Evolutionary conservation across 2,797 vertebrate species (phyloP), one percentile per base, ranked within the genome.

Genomic region (Telmatherina bonti): DNA sequence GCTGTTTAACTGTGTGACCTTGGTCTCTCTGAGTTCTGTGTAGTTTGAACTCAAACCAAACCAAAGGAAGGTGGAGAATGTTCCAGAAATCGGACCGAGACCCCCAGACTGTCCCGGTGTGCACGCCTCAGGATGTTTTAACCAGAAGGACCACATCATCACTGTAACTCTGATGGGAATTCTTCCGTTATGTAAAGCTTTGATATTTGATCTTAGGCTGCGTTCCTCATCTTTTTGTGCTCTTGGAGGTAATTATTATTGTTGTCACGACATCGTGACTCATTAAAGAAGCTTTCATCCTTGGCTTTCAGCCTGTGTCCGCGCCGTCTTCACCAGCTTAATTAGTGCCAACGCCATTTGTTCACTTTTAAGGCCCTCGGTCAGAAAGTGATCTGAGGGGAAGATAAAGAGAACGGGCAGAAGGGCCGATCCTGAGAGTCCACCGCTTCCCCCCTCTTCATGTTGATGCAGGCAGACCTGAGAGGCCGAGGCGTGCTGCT

Each of bases 261-360:
- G 78, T 85, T 82, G 88, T 89, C 89, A 86, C 82, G 76, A 62
- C 66, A 76, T 82, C 86, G 79, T 90, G 84, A 76, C 85, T 90
- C 76, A 78, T 83, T 89, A 85, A 87, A 76, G 59, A 82, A 75
- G 73, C 88, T 91, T 90, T 90, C 88, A 89, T 89, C 84, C 72
- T 29, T 12, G 43, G 64, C 78, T 83, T 72, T 85, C 59, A 63
- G 70, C 64, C 58, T 36, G 64, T 54, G 79, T 79, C 80, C 1
- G 20, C 47, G 11, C 76, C 68, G 63, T 77, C 80, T 74, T 62
- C 38, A 1, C 62, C 52, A 18, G 72, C 72, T 87, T 90, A 91
- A 92, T 91, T 89, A 89, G 78, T 20, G 72, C 79, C 60, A 76
- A 82, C 78, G 82, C 68, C 72, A 31, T 68, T 85, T 29, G 64